Evolutionary conservation across 2,113 vertebrate genomes (phyloP).

Genomic region (Lota lota): DNA sequence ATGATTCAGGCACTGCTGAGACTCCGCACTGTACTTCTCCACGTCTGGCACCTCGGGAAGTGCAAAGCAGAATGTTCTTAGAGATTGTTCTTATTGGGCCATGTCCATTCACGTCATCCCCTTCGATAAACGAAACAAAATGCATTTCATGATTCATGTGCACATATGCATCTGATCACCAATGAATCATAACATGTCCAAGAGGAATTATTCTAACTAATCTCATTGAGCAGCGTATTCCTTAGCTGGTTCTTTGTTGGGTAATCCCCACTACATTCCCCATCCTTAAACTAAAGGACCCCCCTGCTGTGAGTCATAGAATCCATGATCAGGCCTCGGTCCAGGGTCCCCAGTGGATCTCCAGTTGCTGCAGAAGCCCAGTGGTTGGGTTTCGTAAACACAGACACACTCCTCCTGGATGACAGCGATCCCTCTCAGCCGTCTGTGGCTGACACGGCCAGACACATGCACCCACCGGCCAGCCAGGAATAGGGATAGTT

Average conservation of each 20-base stretch:
- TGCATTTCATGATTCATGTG: too few relatives aligned
- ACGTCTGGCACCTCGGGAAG: constrained; percentile 26
- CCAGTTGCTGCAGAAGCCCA: constrained; percentile 41
- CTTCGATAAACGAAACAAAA: too few relatives aligned
- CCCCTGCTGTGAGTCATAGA: constrained; percentile 8
- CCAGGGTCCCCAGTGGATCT: not conserved
- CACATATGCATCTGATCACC: too few relatives aligned
- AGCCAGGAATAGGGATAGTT: constrained; percentile 21
- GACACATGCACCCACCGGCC: constrained; percentile 62
- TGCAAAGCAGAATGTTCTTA: constrained; percentile 18
- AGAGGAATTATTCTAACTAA: not conserved
- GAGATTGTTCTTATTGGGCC: not conserved
- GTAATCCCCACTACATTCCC: constrained; percentile 7
- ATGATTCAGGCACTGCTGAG: constrained; percentile 34
- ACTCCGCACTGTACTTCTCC: not conserved
- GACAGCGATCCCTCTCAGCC: constrained; percentile 42
- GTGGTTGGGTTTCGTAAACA: constrained; percentile 58
- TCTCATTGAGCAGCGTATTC: constrained; percentile 6
- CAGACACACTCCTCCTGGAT: constrained; percentile 38
- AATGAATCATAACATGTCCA: not conserved
- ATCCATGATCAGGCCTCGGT: constrained; percentile 17
- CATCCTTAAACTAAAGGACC: not conserved
- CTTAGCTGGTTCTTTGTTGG: not conserved
- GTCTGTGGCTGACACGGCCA: constrained; percentile 37
- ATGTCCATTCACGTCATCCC: not conserved